Conservation (phyloP, 2,797 vertebrate species). For the Melanogrammus aeglefinus region DNA sequence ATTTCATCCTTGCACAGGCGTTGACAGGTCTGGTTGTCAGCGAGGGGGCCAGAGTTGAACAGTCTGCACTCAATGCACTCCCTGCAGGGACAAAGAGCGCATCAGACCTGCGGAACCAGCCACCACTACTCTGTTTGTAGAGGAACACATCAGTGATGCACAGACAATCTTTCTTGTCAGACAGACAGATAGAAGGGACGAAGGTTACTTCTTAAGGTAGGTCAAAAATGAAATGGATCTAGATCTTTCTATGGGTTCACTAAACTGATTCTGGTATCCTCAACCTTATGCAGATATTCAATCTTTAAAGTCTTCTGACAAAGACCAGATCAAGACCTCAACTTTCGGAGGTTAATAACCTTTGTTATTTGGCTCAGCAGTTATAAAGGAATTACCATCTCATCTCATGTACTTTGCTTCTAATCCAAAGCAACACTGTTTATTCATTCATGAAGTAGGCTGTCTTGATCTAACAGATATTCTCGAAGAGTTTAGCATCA, state of each 20-base stretch:
- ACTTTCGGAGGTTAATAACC: conserved; percentile 12
- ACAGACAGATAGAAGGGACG: background rate
- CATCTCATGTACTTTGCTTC: conserved; percentile 5
- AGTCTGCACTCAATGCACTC: conserved; percentile 94
- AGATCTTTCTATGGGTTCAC: background rate
- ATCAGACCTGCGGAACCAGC: background rate
- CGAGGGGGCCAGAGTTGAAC: conserved; percentile 82
- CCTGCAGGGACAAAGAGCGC: conserved; percentile 60
- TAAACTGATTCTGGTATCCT: background rate
- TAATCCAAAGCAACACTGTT: conserved; percentile 11
- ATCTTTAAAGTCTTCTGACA: conserved; percentile 8
- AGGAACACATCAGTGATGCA: background rate
- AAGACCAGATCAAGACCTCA: conserved; percentile 13
- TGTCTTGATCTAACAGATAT: background rate
- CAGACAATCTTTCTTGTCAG: background rate
- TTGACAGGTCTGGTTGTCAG: conserved; percentile 93
- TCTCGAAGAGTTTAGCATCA: background rate
- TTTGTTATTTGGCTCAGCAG: conserved; percentile 31
- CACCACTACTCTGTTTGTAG: too few relatives aligned
- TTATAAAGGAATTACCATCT: conserved; percentile 32
- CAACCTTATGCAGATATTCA: background rate
- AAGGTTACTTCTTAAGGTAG: background rate
- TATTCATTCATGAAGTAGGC: background rate
- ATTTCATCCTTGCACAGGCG: conserved; percentile 82
- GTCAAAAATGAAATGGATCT: background rate